Evolutionary conservation across 1,140 invertebrate genomes (phyloP).

Genomic region (Neodiprion lecontei): DNA sequence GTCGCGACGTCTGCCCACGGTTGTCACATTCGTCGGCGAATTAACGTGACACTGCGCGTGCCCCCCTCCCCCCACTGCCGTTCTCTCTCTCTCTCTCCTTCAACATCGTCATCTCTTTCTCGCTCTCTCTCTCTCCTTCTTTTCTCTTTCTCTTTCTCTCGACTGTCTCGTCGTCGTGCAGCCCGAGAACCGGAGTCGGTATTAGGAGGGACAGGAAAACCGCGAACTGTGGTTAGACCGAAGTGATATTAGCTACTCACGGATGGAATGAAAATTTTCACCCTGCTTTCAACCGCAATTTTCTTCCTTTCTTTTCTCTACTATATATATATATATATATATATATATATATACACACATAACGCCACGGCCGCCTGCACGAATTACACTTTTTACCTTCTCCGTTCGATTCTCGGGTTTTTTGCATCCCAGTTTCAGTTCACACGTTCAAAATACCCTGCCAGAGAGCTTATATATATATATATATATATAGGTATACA

Average conservation of each 20-base stretch:
- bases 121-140: neutral
- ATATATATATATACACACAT: no score
- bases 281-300: neutral
- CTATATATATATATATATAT: neutral
- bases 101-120: slow-evolving; percentile 8
- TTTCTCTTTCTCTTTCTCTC: neutral
- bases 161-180: neutral
- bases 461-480: no score
- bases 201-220: neutral
- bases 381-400: no score
- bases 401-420: no score
- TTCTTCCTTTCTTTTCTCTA: neutral
- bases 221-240: neutral
- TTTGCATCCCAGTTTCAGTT: no score
- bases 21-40: slow-evolving; percentile 3
- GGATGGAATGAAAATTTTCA: slow-evolving; percentile 1
- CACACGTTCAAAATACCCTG: no score
- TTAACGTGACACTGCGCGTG: neutral
- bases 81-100: slow-evolving; percentile 9
- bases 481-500: no score
- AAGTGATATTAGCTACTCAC: neutral
- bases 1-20: slow-evolving; percentile 2
- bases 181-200: neutral
- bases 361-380: no score
- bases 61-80: neutral